Percentiles rank a stretch among this genome's conserved stretches.
Conservation (phyloP, 2,888 invertebrate genomes). For the Harpalus rufipes region DNA sequence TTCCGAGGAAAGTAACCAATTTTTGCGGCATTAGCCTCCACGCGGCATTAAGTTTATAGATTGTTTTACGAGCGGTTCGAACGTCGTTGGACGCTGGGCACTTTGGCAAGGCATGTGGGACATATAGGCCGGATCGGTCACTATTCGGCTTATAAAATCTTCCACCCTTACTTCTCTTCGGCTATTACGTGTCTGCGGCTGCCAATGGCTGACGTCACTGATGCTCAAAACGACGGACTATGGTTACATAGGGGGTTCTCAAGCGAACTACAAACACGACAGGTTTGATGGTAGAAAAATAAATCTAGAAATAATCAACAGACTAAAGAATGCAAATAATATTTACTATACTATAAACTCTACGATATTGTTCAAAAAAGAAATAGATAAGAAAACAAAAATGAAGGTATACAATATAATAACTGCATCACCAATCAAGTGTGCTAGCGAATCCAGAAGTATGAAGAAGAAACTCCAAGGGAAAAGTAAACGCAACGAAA, state of each 20-base stretch:
- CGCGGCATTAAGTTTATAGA: slow-evolving; percentile 66
- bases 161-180: slow-evolving; percentile 58
- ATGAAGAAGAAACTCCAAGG: too few species aligned
- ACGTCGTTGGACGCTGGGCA: slow-evolving; percentile 50
- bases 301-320: too few species aligned
- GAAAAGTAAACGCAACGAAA: too few species aligned
- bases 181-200: slow-evolving; percentile 64
- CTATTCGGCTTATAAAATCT: slow-evolving; percentile 66
- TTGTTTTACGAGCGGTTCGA: slow-evolving; percentile 66
- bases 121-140: slow-evolving; percentile 57
- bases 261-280: slow-evolving; percentile 10
- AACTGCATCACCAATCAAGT: too few species aligned
- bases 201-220: slow-evolving; percentile 65
- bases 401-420: too few species aligned
- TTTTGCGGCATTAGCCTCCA: slow-evolving; percentile 65
- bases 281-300: neutral
- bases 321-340: too few species aligned
- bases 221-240: slow-evolving; percentile 37
- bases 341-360: too few species aligned
- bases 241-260: slow-evolving; percentile 32
- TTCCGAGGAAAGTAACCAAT: slow-evolving; percentile 63
- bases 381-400: too few species aligned
- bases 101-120: slow-evolving; percentile 50
- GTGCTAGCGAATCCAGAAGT: too few species aligned
- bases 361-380: too few species aligned